phyloP scores from a whole-genome alignment of 2,113 vertebrate species.

The Calcarius ornatus region DNA sequence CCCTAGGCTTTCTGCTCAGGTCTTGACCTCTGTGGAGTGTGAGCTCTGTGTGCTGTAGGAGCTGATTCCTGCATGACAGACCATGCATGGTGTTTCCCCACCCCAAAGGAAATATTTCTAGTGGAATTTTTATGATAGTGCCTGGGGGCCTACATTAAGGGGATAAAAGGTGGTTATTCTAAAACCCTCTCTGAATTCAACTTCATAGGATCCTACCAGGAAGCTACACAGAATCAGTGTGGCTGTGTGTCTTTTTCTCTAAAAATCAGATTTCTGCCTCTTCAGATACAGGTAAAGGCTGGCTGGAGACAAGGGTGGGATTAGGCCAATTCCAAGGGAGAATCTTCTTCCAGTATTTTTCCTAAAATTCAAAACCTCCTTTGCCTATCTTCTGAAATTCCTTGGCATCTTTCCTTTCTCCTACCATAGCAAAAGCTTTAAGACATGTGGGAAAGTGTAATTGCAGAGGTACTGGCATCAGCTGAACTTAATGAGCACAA shows the following conservation, averaged over 20 bases:
- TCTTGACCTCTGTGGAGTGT: neutral
- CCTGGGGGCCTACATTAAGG: neutral
- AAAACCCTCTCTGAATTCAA: neutral
- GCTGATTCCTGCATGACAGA: neutral
- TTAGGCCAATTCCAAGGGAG: rapidly evolving
- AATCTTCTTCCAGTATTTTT: neutral
- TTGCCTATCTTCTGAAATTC: neutral
- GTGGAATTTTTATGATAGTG: slow-evolving; percentile 40
- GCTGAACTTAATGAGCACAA: neutral
- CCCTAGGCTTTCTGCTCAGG: neutral
- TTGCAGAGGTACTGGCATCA: neutral
- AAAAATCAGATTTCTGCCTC: neutral
- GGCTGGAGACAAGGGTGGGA: neutral
- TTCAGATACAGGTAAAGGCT: neutral
- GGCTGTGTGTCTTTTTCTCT: neutral
- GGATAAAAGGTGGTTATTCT: neutral
- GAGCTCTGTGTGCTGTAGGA: neutral
- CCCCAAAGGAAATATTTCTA: slow-evolving; percentile 27
- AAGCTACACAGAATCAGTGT: neutral
- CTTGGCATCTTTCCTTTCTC: neutral
- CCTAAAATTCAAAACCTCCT: neutral
- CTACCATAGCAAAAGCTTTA: neutral
- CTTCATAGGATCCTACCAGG: neutral
- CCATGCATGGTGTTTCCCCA: slow-evolving; percentile 35
- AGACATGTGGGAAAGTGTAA: neutral